Evolutionary conservation across 2,888 invertebrate species (phyloP).

Genomic region (Lordiphosa fenestrarum): DNA sequence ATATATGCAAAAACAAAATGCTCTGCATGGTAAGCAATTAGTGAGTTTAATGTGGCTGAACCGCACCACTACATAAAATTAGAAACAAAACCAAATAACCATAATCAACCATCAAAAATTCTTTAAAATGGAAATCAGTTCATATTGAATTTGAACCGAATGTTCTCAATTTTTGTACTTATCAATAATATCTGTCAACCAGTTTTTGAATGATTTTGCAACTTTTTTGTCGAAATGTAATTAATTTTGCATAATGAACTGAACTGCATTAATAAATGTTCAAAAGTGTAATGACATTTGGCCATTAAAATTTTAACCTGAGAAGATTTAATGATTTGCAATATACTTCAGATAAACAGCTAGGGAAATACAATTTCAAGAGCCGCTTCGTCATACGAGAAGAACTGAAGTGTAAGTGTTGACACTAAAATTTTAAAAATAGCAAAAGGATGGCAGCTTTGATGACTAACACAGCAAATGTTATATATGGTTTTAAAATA

Average conservation of each 20-base stretch:
- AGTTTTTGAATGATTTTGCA: conserved; percentile 28
- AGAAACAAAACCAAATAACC: background rate
- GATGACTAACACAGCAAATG: no score
- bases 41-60: conserved; percentile 45
- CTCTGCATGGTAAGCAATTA: no score
- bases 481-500: no score
- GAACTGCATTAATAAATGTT: conserved; percentile 14
- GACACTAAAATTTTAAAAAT: no score
- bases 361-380: no score
- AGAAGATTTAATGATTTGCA: background rate
- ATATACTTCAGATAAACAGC: no score
- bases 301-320: background rate
- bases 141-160: no score
- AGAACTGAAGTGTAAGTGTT: no score
- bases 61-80: conserved; percentile 36
- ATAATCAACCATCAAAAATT: conserved; percentile 11
- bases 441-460: no score
- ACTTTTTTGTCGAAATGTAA: conserved; percentile 15
- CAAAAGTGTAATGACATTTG: conserved; percentile 43
- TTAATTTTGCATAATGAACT: conserved; percentile 36
- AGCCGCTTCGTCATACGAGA: no score
- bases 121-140: conserved; percentile 2
- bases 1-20: no score
- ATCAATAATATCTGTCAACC: conserved; percentile 19
- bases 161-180: no score